Conservation (phyloP, 2,888 invertebrate genomes). For the Matsumyia berberina region DNA sequence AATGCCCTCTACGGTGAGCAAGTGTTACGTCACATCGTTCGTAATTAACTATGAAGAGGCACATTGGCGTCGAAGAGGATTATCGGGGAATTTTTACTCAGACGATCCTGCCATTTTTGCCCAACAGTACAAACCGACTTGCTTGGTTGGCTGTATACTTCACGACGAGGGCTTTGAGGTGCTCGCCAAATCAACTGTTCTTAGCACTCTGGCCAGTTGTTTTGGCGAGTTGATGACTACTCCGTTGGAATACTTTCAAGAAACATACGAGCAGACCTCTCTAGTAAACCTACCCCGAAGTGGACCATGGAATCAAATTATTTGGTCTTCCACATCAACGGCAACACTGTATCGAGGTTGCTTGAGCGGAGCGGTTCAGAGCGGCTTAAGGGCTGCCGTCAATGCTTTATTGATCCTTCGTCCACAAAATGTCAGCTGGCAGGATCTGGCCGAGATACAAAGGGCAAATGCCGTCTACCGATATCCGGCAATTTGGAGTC, state of each 20-base stretch:
- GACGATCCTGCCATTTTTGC: slow-evolving; percentile 79
- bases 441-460: slow-evolving; percentile 81
- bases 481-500: slow-evolving; percentile 57
- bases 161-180: slow-evolving; percentile 78
- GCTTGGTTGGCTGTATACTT: slow-evolving; percentile 77
- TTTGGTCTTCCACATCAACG: slow-evolving; percentile 82
- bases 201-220: slow-evolving; percentile 77
- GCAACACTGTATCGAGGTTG: slow-evolving; percentile 81
- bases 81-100: slow-evolving; percentile 80
- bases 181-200: slow-evolving; percentile 75
- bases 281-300: slow-evolving; percentile 78
- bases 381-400: slow-evolving; percentile 82
- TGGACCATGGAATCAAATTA: slow-evolving; percentile 81
- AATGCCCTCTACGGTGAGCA: slow-evolving; percentile 42
- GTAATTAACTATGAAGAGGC: slow-evolving; percentile 79
- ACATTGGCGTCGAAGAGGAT: slow-evolving; percentile 80
- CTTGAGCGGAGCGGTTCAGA: slow-evolving; percentile 83
- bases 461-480: slow-evolving; percentile 67
- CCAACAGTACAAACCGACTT: slow-evolving; percentile 77
- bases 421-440: slow-evolving; percentile 82
- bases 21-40: slow-evolving; percentile 79
- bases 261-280: slow-evolving; percentile 78
- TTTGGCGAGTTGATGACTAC: slow-evolving; percentile 81
- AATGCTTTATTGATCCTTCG: slow-evolving; percentile 80
- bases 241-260: slow-evolving; percentile 78